Evolutionary conservation across 2,888 invertebrate species (phyloP), one percentile per base, ranked within the genome.

Genomic region (Ditula angustiorana): DNA sequence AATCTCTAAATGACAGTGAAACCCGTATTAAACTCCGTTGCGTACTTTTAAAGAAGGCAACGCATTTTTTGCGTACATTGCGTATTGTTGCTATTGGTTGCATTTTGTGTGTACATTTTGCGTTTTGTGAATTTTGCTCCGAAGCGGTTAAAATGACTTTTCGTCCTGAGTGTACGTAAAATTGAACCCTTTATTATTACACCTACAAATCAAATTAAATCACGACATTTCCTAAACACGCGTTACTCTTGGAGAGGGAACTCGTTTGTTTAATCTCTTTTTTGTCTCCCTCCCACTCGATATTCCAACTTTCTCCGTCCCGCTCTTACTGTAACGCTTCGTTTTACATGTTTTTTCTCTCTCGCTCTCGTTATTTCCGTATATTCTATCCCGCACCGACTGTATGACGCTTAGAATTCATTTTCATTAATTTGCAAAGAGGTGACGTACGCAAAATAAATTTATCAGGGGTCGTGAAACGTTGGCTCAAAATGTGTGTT

Each of bases 151-250:
- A n/a, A n/a, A n/a, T n/a, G 10, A 30, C 30, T 50, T 49, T 30
- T 30, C n/a, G 19, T 19, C 24, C 19, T n/a, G 16, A 11, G 46
- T 19, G 46, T 35, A 23, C 49, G 4, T 10, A 41, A 44, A 24
- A 13, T 24, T 33, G 16, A 26, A 49, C 19, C 30, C 19, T 28
- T 41, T 56, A 41, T 61, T 35, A 53, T 63, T 44, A 63, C 57
- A 26, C 30, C 57, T 21, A 63, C 33, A 63, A 57, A 58, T 63
- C 63, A 58, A 44, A 50, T 57, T 16, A 47, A 47, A 61, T 55
- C 57, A 24, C 24, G 19, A 26, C 23, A 28, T 41, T 28, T 19
- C 55, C 44, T 37, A 16, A 56, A 52, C 50, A 50, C 57, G 47
- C n/a, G 44, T 33, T 49, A 23, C 23, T 24, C 23, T n/a, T 19